Conservation (phyloP, 2,888 invertebrate species). For the Coleophora deauratella region DNA sequence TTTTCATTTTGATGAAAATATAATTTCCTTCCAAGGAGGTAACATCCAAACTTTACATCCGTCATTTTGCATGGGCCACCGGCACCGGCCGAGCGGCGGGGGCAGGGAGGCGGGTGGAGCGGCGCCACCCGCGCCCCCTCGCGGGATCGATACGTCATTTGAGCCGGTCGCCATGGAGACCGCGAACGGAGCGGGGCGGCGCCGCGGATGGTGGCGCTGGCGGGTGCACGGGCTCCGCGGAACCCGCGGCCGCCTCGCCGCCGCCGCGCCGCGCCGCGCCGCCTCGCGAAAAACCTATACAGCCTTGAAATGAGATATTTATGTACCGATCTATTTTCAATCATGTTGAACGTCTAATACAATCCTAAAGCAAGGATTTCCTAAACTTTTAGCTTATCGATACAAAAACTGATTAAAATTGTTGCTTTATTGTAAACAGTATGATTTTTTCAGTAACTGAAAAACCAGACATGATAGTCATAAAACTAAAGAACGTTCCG, state of each 20-base stretch:
- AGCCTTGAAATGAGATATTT: no score
- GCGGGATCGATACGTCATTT: conserved; percentile 75
- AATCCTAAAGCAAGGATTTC: no score
- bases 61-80: conserved; percentile 75
- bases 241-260: conserved; percentile 28
- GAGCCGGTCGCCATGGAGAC: conserved; percentile 74
- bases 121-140: conserved; percentile 65
- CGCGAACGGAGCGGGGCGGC: conserved; percentile 72
- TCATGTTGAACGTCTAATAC: no score
- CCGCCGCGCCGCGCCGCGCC: conserved; percentile 13
- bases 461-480: no score
- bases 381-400: conserved; percentile 14
- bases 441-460: no score
- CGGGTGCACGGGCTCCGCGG: conserved; percentile 59
- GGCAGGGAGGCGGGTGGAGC: conserved; percentile 63
- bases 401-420: no score
- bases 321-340: no score
- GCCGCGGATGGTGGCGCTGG: conserved; percentile 54
- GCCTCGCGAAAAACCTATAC: background rate
- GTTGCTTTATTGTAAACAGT: no score
- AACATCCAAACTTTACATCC: conserved; percentile 72
- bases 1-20: conserved; percentile 71
- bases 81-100: conserved; percentile 64
- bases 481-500: no score
- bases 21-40: conserved; percentile 69